phyloP scores from a whole-genome alignment of 2,113 vertebrate genomes.

The Poecile atricapillus region DNA sequence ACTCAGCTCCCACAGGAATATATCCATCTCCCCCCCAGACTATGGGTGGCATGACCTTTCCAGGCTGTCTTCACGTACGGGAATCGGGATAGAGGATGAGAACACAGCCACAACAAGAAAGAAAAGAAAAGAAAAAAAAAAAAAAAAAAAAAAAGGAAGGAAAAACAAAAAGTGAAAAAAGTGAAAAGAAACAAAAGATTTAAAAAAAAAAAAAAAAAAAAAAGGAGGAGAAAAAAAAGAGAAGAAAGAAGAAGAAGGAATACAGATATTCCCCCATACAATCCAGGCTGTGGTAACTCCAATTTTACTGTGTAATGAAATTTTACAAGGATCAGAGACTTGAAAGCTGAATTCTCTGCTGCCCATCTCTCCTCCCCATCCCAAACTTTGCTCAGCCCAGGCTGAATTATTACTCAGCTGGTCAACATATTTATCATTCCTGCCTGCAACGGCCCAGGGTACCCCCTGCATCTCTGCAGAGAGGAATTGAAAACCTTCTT shows the following conservation, averaged over 20 bases:
- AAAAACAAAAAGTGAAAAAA: not conserved
- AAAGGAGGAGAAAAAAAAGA: fast-evolving
- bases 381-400: not conserved
- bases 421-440: slow-evolving; percentile 66
- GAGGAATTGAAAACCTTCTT: slow-evolving; percentile 33
- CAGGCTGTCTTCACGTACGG: slow-evolving; percentile 48
- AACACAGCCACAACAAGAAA: not conserved
- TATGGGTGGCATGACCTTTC: slow-evolving; percentile 68
- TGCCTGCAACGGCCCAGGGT: slow-evolving; percentile 2
- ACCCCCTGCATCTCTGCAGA: slow-evolving; percentile 33
- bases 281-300: not conserved
- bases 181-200: not conserved
- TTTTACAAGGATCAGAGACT: slow-evolving; percentile 48
- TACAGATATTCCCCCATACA: not conserved
- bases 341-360: not conserved
- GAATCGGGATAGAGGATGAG: slow-evolving; percentile 33
- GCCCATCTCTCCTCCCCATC: not conserved
- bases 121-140: fast-evolving
- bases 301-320: slow-evolving; percentile 50
- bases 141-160: fast-evolving
- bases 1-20: slow-evolving; percentile 74
- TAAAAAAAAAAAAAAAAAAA: not conserved
- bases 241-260: not conserved
- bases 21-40: slow-evolving; percentile 50
- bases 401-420: slow-evolving; percentile 16